Evolutionary conservation across 2,888 invertebrate genomes (phyloP).

Genomic region (Creontiades dilutus): DNA sequence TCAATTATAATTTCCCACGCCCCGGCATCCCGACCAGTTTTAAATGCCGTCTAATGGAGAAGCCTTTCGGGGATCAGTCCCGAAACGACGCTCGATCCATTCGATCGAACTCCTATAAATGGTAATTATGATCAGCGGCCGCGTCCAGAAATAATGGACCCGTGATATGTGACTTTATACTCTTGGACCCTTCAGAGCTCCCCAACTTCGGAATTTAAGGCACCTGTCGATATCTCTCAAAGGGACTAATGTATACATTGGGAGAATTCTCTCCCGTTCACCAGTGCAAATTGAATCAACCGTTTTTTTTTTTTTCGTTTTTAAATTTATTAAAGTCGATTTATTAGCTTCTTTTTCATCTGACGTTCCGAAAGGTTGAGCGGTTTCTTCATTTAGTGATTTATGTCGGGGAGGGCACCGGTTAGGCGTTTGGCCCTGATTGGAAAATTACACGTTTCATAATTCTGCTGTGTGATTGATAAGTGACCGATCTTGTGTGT

Average conservation of each 20-base stretch:
- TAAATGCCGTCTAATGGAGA: conserved; percentile 6
- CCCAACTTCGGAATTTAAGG: not conserved
- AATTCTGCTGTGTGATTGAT: conserved; percentile 22
- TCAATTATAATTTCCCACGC: conserved; percentile 41
- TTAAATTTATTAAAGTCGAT: conserved; percentile 32
- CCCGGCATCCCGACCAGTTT: conserved; percentile 3
- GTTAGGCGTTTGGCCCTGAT: conserved; percentile 5
- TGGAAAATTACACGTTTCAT: conserved; percentile 25
- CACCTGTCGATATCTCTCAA: conserved; percentile 23
- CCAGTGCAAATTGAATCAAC: conserved; percentile 57
- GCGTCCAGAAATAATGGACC: conserved; percentile 4
- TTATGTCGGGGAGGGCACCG: not conserved
- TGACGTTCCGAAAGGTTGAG: not conserved
- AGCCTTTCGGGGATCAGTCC: not conserved
- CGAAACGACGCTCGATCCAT: not conserved
- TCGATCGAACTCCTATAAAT: conserved; percentile 35
- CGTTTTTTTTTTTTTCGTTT: not conserved
- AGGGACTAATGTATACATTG: conserved; percentile 54
- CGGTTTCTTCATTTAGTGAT: conserved; percentile 12
- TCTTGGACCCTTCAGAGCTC: not conserved
- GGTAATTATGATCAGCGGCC: not conserved
- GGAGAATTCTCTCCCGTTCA: conserved; percentile 42
- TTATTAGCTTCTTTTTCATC: conserved; percentile 6
- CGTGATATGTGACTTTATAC: conserved; percentile 58
- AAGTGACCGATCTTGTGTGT: not conserved